These are phyloP conservation scores for Alviniconcha strummeri DNA, from an alignment of 2,888 invertebrate species.

Conservation along the genomic window DNA sequence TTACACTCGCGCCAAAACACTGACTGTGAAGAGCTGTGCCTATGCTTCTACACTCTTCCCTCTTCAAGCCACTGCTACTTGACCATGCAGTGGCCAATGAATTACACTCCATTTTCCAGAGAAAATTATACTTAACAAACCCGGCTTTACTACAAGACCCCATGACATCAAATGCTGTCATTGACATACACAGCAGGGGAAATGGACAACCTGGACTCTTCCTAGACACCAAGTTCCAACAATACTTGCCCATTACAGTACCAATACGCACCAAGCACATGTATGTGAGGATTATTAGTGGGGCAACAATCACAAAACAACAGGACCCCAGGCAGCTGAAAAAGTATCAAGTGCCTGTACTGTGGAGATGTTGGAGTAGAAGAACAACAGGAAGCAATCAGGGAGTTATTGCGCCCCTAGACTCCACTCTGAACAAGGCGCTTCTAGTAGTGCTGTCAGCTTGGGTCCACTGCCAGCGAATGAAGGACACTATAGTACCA, in stretches of 20 bases:
- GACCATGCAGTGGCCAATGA: too few species aligned
- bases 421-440: neutral
- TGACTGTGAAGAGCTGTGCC: neutral
- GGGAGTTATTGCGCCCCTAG: slow-evolving; percentile 12
- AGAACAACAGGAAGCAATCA: slow-evolving; percentile 22
- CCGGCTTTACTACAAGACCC: too few species aligned
- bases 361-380: neutral
- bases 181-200: too few species aligned
- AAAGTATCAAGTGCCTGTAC: neutral
- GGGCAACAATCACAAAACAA: neutral
- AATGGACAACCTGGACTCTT: neutral
- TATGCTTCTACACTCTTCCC: neutral
- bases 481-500: too few species aligned
- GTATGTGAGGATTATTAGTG: neutral
- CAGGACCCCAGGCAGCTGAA: neutral
- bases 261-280: neutral
- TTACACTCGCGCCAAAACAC: neutral
- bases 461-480: neutral
- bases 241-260: neutral
- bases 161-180: too few species aligned
- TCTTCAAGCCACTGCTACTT: neutral
- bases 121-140: too few species aligned
- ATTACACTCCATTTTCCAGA: too few species aligned
- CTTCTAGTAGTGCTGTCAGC: neutral
- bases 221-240: neutral